Conservation (phyloP, 2,888 invertebrate genomes). For the Argyresthia goedartella region DNA sequence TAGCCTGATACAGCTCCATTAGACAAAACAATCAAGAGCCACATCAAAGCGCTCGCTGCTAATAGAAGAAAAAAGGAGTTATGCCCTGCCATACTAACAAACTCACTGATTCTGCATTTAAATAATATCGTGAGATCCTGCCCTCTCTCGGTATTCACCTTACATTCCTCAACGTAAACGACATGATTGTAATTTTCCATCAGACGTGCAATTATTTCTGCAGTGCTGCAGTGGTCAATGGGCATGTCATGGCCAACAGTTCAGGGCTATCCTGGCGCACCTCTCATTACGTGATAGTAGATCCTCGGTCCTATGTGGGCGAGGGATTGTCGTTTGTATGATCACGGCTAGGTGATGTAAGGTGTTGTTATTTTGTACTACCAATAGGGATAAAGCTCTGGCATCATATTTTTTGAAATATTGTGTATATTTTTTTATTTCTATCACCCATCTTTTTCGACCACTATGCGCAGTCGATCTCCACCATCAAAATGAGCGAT, state of each 20-base stretch:
- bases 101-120: too few species aligned
- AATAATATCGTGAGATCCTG: too few species aligned
- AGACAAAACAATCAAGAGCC: too few species aligned
- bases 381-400: background rate
- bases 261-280: constrained; percentile 4
- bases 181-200: constrained; percentile 3
- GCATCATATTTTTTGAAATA: background rate
- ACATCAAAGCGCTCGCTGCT: too few species aligned
- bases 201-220: background rate
- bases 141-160: background rate
- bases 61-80: too few species aligned
- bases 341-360: constrained; percentile 2
- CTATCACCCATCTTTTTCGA: too few species aligned
- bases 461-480: too few species aligned
- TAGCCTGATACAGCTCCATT: too few species aligned
- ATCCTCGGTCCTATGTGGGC: constrained; percentile 2
- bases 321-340: constrained; percentile 13
- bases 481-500: too few species aligned
- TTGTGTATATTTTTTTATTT: background rate
- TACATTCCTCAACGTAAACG: background rate
- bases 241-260: constrained; percentile 11
- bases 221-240: background rate
- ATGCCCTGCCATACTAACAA: too few species aligned
- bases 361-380: background rate
- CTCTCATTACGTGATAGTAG: background rate